A percentile compares a stretch with the other conserved stretches of the same genome.
These are phyloP conservation scores for Acrossocheilus wenchowensis DNA, from an alignment of 2,797 vertebrate genomes.

Conservation along the genomic window DNA sequence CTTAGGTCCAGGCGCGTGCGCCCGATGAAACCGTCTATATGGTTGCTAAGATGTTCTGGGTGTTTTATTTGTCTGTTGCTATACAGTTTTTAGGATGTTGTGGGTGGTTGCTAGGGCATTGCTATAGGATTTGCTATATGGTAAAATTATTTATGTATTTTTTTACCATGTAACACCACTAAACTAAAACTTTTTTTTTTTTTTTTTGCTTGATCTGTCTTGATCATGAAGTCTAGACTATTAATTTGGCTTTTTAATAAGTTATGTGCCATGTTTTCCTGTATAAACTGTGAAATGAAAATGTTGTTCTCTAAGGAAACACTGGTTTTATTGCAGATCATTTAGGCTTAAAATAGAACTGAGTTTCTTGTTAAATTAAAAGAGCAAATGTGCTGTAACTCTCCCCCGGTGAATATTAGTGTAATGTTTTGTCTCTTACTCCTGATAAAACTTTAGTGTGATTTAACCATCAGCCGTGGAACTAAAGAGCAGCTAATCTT, in stretches of 20 bases:
- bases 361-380: background rate
- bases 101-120: background rate
- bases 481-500: slow-evolving; percentile 7
- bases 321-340: background rate
- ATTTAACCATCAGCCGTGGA: slow-evolving; percentile 22
- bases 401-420: background rate
- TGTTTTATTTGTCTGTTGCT: background rate
- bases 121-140: background rate
- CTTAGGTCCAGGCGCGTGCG: too few relatives aligned
- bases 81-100: background rate
- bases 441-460: background rate
- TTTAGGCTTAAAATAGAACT: background rate
- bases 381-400: slow-evolving; percentile 8
- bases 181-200: background rate
- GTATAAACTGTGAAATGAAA: background rate
- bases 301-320: background rate
- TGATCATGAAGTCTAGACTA: background rate
- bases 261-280: background rate
- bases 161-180: background rate
- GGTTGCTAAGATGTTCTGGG: background rate
- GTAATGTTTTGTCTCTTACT: slow-evolving; percentile 13
- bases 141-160: background rate
- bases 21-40: too few relatives aligned
- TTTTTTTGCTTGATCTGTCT: background rate
- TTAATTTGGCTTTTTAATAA: background rate